Evolutionary conservation across 1,140 invertebrate species (phyloP), one percentile per base, ranked within the genome.

Genomic region (Oedothorax gibbosus): DNA sequence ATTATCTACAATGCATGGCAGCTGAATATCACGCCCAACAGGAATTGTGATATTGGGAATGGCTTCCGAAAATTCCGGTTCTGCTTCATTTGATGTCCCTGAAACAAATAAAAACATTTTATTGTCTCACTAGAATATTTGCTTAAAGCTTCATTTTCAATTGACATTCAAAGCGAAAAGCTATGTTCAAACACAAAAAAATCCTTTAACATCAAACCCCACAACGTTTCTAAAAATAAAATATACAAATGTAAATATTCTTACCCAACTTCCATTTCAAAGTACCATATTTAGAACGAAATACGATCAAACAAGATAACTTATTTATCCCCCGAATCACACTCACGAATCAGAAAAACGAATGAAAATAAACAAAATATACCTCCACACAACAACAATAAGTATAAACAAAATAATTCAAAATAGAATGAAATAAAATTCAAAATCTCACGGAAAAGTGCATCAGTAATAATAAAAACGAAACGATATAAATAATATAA

Each of bases 31-130:
- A 75, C 94, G 91, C 50, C 95, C 95, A n/a, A 94, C 92, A n/a
- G 94, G 93, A 60, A 94, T 94, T 15, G 95, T 96, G 87, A 95
- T 92, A 90, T 96, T 96, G 75, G 93, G 91, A 82, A 96, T 94
- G n/a, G 94, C 93, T 65, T 92, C 91, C 60, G 92, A 90, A 89
- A 96, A 95, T 88, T 94, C 93, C 2, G 95, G 94, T 60, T 87
- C 86, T 68, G 83, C 87, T 76, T 88, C 87, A 57, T 79, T 75
- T 53, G 69, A 73, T 53, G 85, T 80, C 76, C 85, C 85, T 86
- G 18, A 57, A 86, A 80, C n/a, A 53, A 85, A 53, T 18, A 51
- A 71, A 62, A 56, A 57, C 18, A 75, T 56, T 7, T 75, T 35
- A 35, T 35, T 35, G 35, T 1, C 35, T 62, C 60, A 18, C 18